Conservation (phyloP, 2,888 invertebrate genomes). For the Apamea anceps region DNA sequence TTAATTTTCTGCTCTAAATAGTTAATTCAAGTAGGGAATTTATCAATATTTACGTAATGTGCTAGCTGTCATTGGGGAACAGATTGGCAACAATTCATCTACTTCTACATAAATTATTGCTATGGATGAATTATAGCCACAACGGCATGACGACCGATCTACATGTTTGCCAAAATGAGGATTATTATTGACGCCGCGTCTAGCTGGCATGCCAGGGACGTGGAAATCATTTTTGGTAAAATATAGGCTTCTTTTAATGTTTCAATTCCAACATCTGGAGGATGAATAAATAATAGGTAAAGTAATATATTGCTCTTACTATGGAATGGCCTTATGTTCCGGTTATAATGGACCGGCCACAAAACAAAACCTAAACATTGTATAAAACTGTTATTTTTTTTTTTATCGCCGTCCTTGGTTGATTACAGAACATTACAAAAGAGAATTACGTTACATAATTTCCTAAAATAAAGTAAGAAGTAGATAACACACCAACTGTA, state of each 20-base stretch:
- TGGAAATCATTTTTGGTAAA: constrained; percentile 30
- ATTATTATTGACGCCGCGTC: constrained; percentile 70
- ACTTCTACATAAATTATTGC: constrained; percentile 78
- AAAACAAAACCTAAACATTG: constrained; percentile 71
- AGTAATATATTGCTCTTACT: constrained; percentile 35
- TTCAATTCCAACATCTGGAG: constrained; percentile 21
- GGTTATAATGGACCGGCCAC: constrained; percentile 67
- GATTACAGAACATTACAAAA: constrained; percentile 69
- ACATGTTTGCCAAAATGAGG: constrained; percentile 80
- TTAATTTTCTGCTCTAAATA: constrained; percentile 4
- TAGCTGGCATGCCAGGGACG: constrained; percentile 35
- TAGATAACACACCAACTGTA: constrained; percentile 35
- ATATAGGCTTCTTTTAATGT: constrained; percentile 14
- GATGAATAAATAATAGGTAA: constrained; percentile 40
- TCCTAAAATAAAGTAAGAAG: constrained; percentile 43
- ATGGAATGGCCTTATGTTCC: constrained; percentile 50
- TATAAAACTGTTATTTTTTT: constrained; percentile 76
- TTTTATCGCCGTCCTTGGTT: constrained; percentile 74
- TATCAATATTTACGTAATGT: constrained; percentile 33
- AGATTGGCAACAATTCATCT: constrained; percentile 77
- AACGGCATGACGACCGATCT: constrained; percentile 69
- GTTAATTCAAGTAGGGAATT: constrained; percentile 31
- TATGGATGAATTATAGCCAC: constrained; percentile 76
- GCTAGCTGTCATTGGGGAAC: constrained; percentile 59
- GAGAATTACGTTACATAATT: constrained; percentile 48